Evolutionary conservation across 2,113 vertebrate genomes (phyloP), one percentile per base, ranked within the genome.

Genomic region (Calonectris borealis): DNA sequence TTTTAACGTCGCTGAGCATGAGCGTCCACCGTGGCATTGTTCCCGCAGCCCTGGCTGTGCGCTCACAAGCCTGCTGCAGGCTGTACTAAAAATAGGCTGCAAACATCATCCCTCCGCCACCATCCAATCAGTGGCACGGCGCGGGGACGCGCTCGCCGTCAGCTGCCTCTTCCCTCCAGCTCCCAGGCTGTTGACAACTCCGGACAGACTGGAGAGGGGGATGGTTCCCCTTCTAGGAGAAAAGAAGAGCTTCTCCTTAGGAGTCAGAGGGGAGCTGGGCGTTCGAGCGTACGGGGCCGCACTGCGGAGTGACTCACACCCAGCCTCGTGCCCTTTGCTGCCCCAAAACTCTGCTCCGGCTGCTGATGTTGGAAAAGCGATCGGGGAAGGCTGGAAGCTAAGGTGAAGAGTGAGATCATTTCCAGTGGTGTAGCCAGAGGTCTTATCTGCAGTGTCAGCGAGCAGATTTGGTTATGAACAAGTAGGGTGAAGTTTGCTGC

Each of bases 51-150:
- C 40, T 27, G 46, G 78, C 79, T 60, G 82, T 3, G 75, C 3
- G 27, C 83, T 94, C 89, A 11, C 66, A 24, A 90, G 75, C 68
- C 86, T 75, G 94, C 97, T 95, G 94, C 91, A 94, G 90, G 89
- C 96, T 94, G 90, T 4, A 13, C 95, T 96, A 97, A 97, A 97
- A 96, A 97, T 96, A 97, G 95, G 85, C 52, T 80, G 88, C 66
- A 75, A 94, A 78, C 95, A 96, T 93, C 95, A 95, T 95, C 84
- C 93, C 88, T 92, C 49, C 31, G 9, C 34, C 83, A 44, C 10
- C 95, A 52, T 11, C 93, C 94, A 80, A 44, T 49, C 95, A 27
- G 55, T 5, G 72, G 65, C 83, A 82, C 62, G 4, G 69, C 18
- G 13, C 27, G 2, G 93, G 83, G 64, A 48, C 5, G 32, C 18